Base-by-base conservation (phyloP, 2,113 vertebrate species). In the Oreochromis aureus region DNA sequence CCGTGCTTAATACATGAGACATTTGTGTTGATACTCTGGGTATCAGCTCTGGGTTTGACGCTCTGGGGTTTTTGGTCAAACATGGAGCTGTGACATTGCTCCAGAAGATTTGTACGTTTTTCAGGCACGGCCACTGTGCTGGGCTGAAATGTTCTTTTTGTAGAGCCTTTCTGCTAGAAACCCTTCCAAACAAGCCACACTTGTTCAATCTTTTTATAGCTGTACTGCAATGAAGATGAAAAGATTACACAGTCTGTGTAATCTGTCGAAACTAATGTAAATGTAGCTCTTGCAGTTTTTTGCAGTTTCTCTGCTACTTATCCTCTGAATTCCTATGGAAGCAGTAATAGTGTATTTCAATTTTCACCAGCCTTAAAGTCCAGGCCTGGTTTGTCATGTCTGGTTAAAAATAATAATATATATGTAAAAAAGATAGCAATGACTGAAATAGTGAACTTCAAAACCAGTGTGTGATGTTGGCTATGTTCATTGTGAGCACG, bases 111-210 rank as follows among this genome's bases (percentile, higher is more conserved):
- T 0, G 63, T 39, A 22, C 30, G 34, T 34, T 34, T 34, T 63
- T 63, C 30, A 6, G 59, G 2, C 7, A 16, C 0, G 6, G 34
- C 10, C 66, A 24, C 66, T 2, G 5, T 0, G 66, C 0, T 16
- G 22, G 16, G 69, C 69, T 71, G 2, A 16, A 0, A 10, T 44
- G 7, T 71, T 71, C 3, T 44, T 71, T 71, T 41, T 71, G 36
- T 15, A 44, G n/a, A 71, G n/a, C 39, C 22, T 44, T 27, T 71
- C 22, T 46, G 13, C 41, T 76, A 46, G 46, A 3, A 76, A 48
- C 22, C 69, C 1, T 48, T 76, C 9, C 24, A 48, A 76, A 30
- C 69, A 76, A 44, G n/a, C n/a, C n/a, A 71, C n/a, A 18, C 41
- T 76, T 69, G 11, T 41, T 41, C 3, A 2, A 22, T 24, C 36